Base-by-base conservation (phyloP, 23 tunicate species). In the Halocynthia aurantium region DNA sequence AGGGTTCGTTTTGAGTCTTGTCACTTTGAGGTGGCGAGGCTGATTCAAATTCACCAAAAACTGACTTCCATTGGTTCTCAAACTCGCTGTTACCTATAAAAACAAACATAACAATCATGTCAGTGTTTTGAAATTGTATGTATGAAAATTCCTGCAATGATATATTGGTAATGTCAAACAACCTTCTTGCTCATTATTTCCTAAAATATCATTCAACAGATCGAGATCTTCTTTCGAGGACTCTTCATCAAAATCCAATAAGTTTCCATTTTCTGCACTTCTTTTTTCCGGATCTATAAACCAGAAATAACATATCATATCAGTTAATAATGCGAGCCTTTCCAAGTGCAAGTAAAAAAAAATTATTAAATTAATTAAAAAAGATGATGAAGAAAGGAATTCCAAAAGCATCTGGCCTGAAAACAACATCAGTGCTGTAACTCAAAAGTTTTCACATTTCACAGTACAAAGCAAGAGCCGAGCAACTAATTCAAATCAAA, bases 51-150 rank as follows among this genome's bases (percentile, higher is more conserved):
- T 92, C 98, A 31, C 98, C 98, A 74, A 92, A 92, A 52, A 81
- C 92, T 0, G 98, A 86, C n/a, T 86, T 68, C 98, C 98, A 92
- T 73, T 92, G 88, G 69, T 92, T 81, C 53, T 86, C 84, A 40
- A 86, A 70, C 6, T 86, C 92, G 17, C 77, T 74, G 13, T 63
- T 11, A 11, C 55, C 85, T 86, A 63, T 10, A 73, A 73, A 49
- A 10, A 67, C 31, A 19, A n/a, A 67, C 17, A 67, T 67, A 67
- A 18, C 17, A 12, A 67, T 10, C 20, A 10, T 15, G 17, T 22
- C 20, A 13, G 44, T 20, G 22, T 5, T 12, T 68, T 21, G 20
- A 20, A 68, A 18, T 68, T 68, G 13, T 20, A 17, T n/a, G 49
- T 2, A 18, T n/a, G 5, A 68, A 68, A 68, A 12, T 12, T n/a